Evolutionary conservation across 2,113 vertebrate genomes (phyloP).

Genomic region (Sialia sialis): DNA sequence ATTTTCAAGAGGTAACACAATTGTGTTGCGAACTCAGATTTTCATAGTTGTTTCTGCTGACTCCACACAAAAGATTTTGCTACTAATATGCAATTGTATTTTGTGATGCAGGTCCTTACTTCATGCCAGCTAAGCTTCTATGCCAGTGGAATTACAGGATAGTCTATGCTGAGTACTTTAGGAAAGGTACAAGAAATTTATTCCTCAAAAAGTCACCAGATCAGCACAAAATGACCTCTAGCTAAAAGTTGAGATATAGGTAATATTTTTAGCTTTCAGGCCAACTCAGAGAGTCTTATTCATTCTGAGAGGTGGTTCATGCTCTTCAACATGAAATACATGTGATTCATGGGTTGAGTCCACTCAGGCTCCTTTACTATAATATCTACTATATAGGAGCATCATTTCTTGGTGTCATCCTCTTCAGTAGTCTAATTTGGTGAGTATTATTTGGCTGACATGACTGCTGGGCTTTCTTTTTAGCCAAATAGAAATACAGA

Average conservation of each 20-base stretch:
- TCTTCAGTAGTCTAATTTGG: not conserved
- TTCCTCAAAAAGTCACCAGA: not conserved
- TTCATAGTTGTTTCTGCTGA: conserved; percentile 21
- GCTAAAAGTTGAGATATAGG: not conserved
- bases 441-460: not conserved
- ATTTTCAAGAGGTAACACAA: conserved; percentile 11
- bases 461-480: not conserved
- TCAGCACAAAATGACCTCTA: not conserved
- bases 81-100: not conserved
- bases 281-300: not conserved
- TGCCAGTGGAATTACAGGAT: not conserved
- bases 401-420: not conserved
- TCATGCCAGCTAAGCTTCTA: not conserved
- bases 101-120: not conserved
- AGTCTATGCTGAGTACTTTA: not conserved
- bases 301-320: not conserved
- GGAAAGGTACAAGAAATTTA: not conserved
- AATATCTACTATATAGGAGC: not conserved
- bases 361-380: not conserved
- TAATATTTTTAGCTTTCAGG: not conserved
- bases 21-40: not conserved
- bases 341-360: not conserved
- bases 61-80: not conserved
- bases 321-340: not conserved
- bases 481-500: not conserved